Evolutionary conservation across 2,113 vertebrate species (phyloP).

Genomic region (Chamaea fasciata): DNA sequence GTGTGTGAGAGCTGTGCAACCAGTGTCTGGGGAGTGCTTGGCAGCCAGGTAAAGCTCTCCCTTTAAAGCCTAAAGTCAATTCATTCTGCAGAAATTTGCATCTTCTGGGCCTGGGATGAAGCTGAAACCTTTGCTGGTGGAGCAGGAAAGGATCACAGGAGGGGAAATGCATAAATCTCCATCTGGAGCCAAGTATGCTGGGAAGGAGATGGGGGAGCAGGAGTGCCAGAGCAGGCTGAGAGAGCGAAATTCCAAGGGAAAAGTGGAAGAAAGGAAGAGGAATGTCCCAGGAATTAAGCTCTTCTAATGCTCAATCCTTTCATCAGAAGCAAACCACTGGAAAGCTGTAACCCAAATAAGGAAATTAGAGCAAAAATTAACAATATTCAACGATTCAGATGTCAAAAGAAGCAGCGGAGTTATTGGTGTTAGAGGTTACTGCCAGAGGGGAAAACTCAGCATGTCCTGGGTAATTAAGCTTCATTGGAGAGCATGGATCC

Average conservation of each 20-base stretch:
- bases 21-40: neutral
- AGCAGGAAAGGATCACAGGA: slow-evolving; percentile 40
- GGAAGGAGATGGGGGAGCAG: slow-evolving; percentile 9
- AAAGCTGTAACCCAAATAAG: slow-evolving; percentile 24
- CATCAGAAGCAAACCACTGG: slow-evolving; percentile 4
- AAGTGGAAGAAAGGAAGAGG: slow-evolving; percentile 39
- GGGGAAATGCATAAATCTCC: slow-evolving; percentile 36
- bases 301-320: neutral
- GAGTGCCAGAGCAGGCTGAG: slow-evolving; percentile 1
- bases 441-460: slow-evolving; percentile 38
- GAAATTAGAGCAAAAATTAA: slow-evolving; percentile 47
- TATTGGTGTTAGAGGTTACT: slow-evolving; percentile 63
- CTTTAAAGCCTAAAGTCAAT: neutral
- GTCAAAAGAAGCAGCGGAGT: slow-evolving; percentile 14
- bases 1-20: neutral
- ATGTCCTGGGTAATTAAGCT: slow-evolving; percentile 42
- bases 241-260: neutral
- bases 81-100: neutral
- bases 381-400: slow-evolving; percentile 32
- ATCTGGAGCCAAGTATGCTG: slow-evolving; percentile 22
- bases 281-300: slow-evolving; percentile 35
- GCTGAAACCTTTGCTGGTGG: slow-evolving; percentile 1
- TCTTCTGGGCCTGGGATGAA: slow-evolving; percentile 29
- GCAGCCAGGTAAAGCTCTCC: neutral
- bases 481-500: slow-evolving; percentile 34